Conservation (phyloP, 64 coral and sea anemone species). For the Trachythela sp. region DNA sequence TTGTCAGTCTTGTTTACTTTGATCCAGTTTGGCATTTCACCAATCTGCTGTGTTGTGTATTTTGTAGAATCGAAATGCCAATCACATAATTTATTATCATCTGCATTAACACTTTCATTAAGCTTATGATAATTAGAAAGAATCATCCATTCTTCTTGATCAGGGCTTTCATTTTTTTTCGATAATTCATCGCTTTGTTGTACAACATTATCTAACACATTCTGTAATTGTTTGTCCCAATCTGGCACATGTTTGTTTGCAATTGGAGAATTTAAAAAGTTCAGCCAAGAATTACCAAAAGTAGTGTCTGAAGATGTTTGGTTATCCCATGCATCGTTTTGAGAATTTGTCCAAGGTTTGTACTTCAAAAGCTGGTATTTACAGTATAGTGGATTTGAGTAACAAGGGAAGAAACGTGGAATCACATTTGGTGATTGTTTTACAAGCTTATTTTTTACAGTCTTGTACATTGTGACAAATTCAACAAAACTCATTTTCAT, state of each 20-base stretch:
- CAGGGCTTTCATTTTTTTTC: constrained; percentile 9
- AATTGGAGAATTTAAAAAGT: constrained; percentile 16
- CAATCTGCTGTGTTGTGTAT: constrained; percentile 15
- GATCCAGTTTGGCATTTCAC: background rate
- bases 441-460: background rate
- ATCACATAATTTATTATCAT: background rate
- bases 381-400: background rate
- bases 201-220: background rate
- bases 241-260: constrained; percentile 5
- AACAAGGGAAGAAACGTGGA: constrained; percentile 4
- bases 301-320: constrained; percentile 8
- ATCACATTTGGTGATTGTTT: constrained; percentile 6
- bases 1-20: too few species aligned
- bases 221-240: background rate
- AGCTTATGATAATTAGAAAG: constrained; percentile 12
- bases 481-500: background rate
- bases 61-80: constrained; percentile 10
- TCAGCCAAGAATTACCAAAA: background rate
- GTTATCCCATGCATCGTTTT: constrained; percentile 11
- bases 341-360: constrained; percentile 10
- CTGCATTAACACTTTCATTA: constrained; percentile 7
- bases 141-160: constrained; percentile 15
- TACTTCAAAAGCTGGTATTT: background rate
- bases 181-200: background rate
- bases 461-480: constrained; percentile 2